These are phyloP conservation scores for Tinea trinotella DNA, from an alignment of 2,888 invertebrate genomes.

Conservation along the genomic window DNA sequence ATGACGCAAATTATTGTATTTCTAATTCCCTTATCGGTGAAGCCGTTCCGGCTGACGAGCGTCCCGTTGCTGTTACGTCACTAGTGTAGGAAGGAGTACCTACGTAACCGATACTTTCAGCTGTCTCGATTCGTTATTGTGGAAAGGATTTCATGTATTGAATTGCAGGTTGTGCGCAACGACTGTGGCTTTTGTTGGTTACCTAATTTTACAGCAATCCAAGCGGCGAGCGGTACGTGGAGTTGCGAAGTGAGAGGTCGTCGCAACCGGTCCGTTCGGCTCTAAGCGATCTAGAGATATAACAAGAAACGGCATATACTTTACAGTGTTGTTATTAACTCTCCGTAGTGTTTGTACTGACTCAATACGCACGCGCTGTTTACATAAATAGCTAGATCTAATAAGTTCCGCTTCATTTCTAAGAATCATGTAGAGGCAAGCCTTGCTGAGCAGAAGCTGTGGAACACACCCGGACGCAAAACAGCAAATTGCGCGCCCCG, in stretches of 20 bases:
- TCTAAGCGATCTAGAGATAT: conserved; percentile 57
- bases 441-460: conserved; percentile 33
- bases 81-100: neutral
- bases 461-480: conserved; percentile 65
- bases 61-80: conserved; percentile 11
- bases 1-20: conserved; percentile 31
- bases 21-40: conserved; percentile 34
- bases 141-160: conserved; percentile 17
- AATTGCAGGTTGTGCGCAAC: conserved; percentile 40
- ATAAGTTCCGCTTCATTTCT: conserved; percentile 39
- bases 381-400: conserved; percentile 26
- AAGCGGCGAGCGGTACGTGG: conserved; percentile 54
- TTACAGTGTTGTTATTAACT: conserved; percentile 30
- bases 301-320: conserved; percentile 39
- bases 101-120: conserved; percentile 15
- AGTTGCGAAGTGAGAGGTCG: conserved; percentile 71
- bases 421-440: conserved; percentile 31
- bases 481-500: conserved; percentile 51
- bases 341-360: conserved; percentile 30
- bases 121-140: neutral
- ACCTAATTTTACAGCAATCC: conserved; percentile 66
- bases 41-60: conserved; percentile 28
- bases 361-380: conserved; percentile 27
- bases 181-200: conserved; percentile 61
- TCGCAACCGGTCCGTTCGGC: conserved; percentile 62